A percentile compares a stretch with the other conserved stretches of the same genome.
phyloP scores from a whole-genome alignment of 2,888 invertebrate species.

The Myopa testacea region DNA sequence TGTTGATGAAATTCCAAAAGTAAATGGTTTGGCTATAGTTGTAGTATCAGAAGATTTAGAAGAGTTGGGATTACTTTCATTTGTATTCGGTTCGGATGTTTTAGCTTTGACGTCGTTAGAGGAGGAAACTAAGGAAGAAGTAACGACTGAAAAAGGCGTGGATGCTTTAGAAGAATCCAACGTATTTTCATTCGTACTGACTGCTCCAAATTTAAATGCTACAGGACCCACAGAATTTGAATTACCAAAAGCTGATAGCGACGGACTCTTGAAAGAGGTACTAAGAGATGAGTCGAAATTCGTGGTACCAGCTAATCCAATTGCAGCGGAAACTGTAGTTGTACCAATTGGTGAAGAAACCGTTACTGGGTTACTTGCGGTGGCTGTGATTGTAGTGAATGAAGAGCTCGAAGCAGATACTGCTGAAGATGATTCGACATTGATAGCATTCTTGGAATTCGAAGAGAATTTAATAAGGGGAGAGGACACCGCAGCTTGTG shows the following conservation, averaged over 20 bases:
- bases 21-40: slow-evolving; percentile 7
- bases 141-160: not conserved
- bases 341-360: slow-evolving; percentile 8
- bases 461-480: not conserved
- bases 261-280: no score
- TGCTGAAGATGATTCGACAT: slow-evolving; percentile 7
- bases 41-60: not conserved
- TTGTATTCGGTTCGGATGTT: slow-evolving; percentile 4
- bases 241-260: no score
- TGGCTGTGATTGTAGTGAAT: slow-evolving; percentile 5
- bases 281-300: not conserved
- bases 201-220: slow-evolving; percentile 38
- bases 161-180: not conserved
- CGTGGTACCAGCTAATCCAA: slow-evolving; percentile 12
- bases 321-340: slow-evolving; percentile 12
- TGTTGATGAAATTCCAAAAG: not conserved
- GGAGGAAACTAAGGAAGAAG: not conserved
- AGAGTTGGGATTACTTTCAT: not conserved
- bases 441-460: not conserved
- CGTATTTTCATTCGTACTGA: not conserved
- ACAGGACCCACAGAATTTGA: no score
- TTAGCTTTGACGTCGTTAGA: not conserved
- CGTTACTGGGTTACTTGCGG: slow-evolving; percentile 4
- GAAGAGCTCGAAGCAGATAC: not conserved
- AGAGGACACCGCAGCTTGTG: slow-evolving; percentile 17